Percentiles rank a stretch among this genome's conserved stretches.
phyloP scores from a whole-genome alignment of 1,140 invertebrate genomes.

The Probaryconus sp. region DNA sequence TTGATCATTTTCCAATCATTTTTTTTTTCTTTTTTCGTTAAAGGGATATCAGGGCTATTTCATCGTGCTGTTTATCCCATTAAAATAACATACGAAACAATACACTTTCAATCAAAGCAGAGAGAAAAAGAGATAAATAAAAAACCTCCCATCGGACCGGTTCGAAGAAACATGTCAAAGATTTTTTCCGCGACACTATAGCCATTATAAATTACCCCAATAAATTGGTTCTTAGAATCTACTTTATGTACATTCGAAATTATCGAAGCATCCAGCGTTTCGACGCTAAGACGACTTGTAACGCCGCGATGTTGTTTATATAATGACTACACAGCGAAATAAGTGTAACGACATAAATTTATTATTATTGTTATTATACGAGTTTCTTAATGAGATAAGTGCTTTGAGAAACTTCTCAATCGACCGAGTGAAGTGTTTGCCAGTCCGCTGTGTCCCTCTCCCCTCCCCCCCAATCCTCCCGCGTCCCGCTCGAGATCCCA shows the following conservation, averaged over 20 bases:
- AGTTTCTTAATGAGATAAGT: constrained; percentile 53
- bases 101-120: constrained; percentile 1
- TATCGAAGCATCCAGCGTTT: constrained; percentile 2
- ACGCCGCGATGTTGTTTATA: constrained; percentile 26
- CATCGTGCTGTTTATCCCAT: too few relatives aligned
- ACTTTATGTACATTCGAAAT: constrained; percentile 14
- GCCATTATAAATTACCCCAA: not conserved
- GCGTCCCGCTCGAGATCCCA: too few relatives aligned
- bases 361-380: constrained; percentile 43
- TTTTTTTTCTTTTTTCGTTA: too few relatives aligned
- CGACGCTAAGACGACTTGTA: constrained; percentile 8
- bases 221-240: constrained; percentile 4
- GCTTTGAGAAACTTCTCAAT: constrained; percentile 53
- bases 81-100: too few relatives aligned
- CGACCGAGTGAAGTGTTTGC: constrained; percentile 27
- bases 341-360: constrained; percentile 44
- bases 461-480: not conserved
- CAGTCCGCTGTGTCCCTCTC: not conserved
- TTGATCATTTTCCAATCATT: too few relatives aligned
- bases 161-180: too few relatives aligned
- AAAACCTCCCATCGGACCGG: too few relatives aligned
- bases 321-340: constrained; percentile 31
- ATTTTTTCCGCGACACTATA: too few relatives aligned
- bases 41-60: too few relatives aligned
- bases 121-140: too few relatives aligned